phyloP scores from a whole-genome alignment of 2,888 invertebrate genomes.

The Xanthorhoe designata region DNA sequence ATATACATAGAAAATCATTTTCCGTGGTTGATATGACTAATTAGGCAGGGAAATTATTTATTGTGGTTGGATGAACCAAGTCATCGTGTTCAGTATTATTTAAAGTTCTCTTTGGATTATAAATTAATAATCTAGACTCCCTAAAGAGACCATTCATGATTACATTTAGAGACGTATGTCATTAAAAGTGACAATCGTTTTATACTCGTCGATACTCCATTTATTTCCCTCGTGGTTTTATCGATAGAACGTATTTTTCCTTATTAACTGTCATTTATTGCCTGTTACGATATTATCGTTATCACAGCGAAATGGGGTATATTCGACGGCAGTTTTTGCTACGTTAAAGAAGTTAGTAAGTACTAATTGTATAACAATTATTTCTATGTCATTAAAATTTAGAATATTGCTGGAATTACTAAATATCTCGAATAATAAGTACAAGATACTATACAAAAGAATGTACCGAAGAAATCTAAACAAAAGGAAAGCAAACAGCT shows the following conservation, averaged over 20 bases:
- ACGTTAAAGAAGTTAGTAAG: background rate
- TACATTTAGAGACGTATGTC: background rate
- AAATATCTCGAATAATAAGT: too few species aligned
- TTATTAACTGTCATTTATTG: slow-evolving; percentile 67
- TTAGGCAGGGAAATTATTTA: too few species aligned
- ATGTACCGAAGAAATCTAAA: slow-evolving; percentile 1
- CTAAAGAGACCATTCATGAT: background rate
- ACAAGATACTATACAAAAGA: background rate
- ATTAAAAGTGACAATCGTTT: slow-evolving; percentile 31
- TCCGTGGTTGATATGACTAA: too few species aligned
- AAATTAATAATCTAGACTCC: background rate
- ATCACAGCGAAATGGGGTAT: slow-evolving; percentile 19
- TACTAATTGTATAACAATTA: background rate
- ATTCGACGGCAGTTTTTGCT: background rate
- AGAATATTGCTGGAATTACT: too few species aligned
- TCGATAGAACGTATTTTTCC: slow-evolving; percentile 58
- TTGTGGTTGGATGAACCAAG: too few species aligned
- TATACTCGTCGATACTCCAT: slow-evolving; percentile 15
- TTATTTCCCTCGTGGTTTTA: slow-evolving; percentile 58
- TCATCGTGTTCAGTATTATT: too few species aligned
- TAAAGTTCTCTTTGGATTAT: background rate
- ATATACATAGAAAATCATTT: too few species aligned
- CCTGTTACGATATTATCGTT: slow-evolving; percentile 34
- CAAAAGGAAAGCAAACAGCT: slow-evolving; percentile 48
- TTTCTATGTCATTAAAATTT: too few species aligned